Conservation (phyloP, 1,140 invertebrate species). For the Tribolium madens region DNA sequence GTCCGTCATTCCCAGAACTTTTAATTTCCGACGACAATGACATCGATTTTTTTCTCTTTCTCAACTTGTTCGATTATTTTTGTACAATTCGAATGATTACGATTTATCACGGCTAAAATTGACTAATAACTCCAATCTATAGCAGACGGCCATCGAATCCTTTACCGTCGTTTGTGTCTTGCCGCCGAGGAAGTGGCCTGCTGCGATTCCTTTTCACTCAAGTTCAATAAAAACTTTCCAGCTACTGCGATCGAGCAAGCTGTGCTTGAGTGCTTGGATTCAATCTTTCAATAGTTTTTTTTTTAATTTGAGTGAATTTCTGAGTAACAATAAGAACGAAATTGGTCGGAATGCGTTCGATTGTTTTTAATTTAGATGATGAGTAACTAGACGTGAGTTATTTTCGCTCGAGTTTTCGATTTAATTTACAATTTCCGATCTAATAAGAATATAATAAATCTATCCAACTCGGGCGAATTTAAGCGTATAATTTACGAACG, state of each 20-base stretch:
- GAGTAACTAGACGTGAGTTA: constrained; percentile 23
- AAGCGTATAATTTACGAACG: constrained; percentile 18
- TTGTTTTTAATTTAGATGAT: constrained; percentile 19
- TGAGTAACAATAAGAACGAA: too few species aligned
- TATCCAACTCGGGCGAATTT: constrained; percentile 17
- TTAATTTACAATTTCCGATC: constrained; percentile 45
- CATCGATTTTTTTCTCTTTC: constrained; percentile 24
- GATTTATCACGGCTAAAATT: constrained; percentile 45
- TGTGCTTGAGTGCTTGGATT: background rate
- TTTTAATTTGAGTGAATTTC: background rate
- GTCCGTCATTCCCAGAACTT: constrained; percentile 13
- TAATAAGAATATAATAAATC: constrained; percentile 48
- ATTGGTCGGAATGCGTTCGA: constrained; percentile 10
- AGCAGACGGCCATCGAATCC: constrained; percentile 38
- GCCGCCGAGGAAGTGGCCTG: constrained; percentile 40
- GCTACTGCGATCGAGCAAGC: constrained; percentile 36
- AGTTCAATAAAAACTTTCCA: constrained; percentile 22
- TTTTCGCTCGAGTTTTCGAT: constrained; percentile 46
- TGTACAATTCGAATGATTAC: constrained; percentile 38
- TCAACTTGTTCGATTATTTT: background rate
- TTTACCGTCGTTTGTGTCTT: constrained; percentile 25
- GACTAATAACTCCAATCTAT: constrained; percentile 44
- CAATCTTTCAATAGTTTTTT: constrained; percentile 18
- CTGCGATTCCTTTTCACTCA: constrained; percentile 40
- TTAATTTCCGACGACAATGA: constrained; percentile 27